Conservation (phyloP, 2,113 vertebrate genomes). For the Caretta caretta region DNA sequence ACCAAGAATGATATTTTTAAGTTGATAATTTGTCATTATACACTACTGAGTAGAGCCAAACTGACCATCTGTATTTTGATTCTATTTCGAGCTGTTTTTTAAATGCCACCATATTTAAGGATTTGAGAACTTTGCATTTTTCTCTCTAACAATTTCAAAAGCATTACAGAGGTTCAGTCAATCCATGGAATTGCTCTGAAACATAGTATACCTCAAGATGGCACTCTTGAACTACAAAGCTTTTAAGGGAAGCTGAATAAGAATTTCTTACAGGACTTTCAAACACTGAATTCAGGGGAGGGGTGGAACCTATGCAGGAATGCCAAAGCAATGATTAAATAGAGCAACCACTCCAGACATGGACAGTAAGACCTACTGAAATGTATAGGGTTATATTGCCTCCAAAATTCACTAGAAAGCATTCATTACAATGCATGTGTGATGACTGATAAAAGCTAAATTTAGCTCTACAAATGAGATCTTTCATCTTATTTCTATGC, state of each 20-base stretch:
- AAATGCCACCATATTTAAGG: background rate
- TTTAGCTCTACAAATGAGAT: background rate
- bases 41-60: background rate
- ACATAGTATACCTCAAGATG: slow-evolving; percentile 79
- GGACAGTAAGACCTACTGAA: background rate
- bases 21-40: background rate
- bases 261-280: slow-evolving; percentile 10
- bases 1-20: slow-evolving; percentile 13
- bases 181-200: slow-evolving; percentile 1
- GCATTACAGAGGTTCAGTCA: background rate
- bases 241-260: slow-evolving; percentile 38
- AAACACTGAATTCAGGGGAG: background rate
- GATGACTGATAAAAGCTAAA: background rate
- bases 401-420: slow-evolving; percentile 16
- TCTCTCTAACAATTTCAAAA: background rate
- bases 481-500: background rate
- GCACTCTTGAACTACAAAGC: slow-evolving; percentile 81
- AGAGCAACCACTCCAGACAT: slow-evolving; percentile 1
- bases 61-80: background rate
- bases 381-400: background rate
- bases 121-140: background rate
- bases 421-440: background rate
- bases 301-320: slow-evolving; percentile 43
- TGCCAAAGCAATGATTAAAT: slow-evolving; percentile 12
- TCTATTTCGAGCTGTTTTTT: background rate